Evolutionary conservation across 1,140 invertebrate species (phyloP).

Genomic region (Dolichoris vasculosae): DNA sequence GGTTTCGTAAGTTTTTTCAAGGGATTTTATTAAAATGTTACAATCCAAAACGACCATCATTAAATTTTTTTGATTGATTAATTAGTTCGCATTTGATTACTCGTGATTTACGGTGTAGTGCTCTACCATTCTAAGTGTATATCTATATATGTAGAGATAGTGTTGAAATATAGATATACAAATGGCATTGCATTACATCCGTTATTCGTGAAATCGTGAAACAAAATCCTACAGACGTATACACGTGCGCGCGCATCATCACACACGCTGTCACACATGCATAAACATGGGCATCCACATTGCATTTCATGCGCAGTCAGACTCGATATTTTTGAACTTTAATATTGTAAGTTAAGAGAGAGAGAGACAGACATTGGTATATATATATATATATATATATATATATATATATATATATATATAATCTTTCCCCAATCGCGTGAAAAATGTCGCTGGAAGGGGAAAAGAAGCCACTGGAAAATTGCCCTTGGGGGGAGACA

Average conservation of each 20-base stretch:
- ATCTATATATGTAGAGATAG: constrained; percentile 15
- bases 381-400: not conserved
- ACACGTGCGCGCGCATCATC: constrained; percentile 17
- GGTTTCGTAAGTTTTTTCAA: constrained; percentile 14
- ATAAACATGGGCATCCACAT: no score
- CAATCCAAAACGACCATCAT: not conserved
- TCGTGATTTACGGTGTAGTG: constrained; percentile 11
- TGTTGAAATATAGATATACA: constrained; percentile 24
- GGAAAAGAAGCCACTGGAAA: constrained; percentile 23
- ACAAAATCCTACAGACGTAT: not conserved
- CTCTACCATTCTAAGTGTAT: constrained; percentile 16
- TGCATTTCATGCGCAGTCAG: not conserved
- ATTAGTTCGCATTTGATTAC: not conserved
- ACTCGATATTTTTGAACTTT: not conserved
- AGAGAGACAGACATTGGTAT: not conserved
- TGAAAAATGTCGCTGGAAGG: not conserved
- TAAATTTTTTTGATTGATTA: not conserved
- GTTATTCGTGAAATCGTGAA: constrained; percentile 16
- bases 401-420: constrained; percentile 1
- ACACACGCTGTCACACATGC: not conserved
- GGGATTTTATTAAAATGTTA: not conserved
- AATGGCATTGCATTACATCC: constrained; percentile 27
- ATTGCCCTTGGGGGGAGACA: constrained; percentile 17
- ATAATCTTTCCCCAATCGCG: not conserved
- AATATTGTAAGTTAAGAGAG: not conserved